Conservation (phyloP, 2,113 vertebrate genomes). For the Sinocyclocheilus grahami region DNA sequence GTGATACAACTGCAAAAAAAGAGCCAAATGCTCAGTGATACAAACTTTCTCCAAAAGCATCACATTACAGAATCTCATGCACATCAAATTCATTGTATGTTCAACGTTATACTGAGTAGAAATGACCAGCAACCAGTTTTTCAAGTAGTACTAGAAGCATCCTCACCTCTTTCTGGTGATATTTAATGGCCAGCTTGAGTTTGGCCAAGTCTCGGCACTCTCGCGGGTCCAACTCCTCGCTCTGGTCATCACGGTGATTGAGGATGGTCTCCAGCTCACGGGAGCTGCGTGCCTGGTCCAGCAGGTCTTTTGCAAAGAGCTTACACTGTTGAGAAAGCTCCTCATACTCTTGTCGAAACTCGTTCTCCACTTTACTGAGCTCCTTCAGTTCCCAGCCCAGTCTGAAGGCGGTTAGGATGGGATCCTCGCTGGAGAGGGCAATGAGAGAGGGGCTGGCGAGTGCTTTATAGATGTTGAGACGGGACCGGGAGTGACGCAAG, state of each 20-base stretch:
- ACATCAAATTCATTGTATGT: not conserved
- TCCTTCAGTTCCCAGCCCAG: conserved; percentile 97
- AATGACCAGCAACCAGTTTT: not conserved
- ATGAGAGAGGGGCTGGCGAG: conserved; percentile 94
- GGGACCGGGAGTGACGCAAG: conserved; percentile 90
- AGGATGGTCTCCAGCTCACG: conserved; percentile 94
- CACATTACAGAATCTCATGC: too few species aligned
- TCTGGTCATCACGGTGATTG: conserved; percentile 94
- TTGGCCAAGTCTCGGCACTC: conserved; percentile 94
- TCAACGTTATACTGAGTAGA: not conserved
- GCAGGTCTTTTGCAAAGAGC: conserved; percentile 94
- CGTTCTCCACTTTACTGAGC: conserved; percentile 97
- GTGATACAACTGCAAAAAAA: not conserved
- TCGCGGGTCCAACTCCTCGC: conserved; percentile 89
- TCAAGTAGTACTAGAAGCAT: not conserved
- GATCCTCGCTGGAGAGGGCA: conserved; percentile 86
- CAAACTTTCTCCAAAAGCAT: not conserved
- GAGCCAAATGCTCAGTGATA: not conserved
- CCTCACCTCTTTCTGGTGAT: conserved; percentile 97
- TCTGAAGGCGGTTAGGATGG: conserved; percentile 89
- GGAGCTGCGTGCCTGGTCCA: conserved; percentile 94
- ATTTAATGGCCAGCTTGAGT: conserved; percentile 97
- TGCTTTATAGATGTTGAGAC: conserved; percentile 96
- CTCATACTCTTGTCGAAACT: conserved; percentile 97
- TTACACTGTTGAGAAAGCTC: conserved; percentile 97